Percentiles rank a stretch among this genome's conserved stretches.
Evolutionary conservation across 2,888 invertebrate species (phyloP).

Genomic region (Epirrita christyi): DNA sequence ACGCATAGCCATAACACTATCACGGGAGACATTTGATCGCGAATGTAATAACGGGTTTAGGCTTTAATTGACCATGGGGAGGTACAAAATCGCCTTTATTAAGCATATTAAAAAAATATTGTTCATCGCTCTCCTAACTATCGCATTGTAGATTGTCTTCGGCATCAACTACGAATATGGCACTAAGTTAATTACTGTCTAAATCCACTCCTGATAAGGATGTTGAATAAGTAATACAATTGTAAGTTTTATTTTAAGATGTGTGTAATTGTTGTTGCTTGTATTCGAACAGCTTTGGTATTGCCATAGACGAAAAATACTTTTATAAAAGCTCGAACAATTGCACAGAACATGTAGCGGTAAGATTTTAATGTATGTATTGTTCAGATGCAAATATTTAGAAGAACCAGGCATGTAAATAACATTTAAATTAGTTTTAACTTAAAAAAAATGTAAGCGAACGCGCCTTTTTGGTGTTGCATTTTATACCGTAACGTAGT

Average conservation of each 20-base stretch:
- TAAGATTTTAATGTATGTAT: conserved; percentile 83
- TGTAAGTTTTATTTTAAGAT: conserved; percentile 65
- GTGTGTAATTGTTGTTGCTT: conserved; percentile 80
- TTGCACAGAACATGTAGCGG: conserved; percentile 74
- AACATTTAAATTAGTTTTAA: conserved; percentile 58
- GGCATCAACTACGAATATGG: conserved; percentile 40
- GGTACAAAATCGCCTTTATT: conserved; percentile 32
- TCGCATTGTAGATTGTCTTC: conserved; percentile 31
- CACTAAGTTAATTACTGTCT: conserved; percentile 78
- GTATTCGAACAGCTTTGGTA: conserved; percentile 30
- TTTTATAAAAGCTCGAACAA: conserved; percentile 63
- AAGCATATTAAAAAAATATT: conserved; percentile 25
- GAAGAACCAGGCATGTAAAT: conserved; percentile 81
- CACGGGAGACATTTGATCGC: conserved; percentile 62
- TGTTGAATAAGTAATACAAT: conserved; percentile 63
- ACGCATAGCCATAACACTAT: conserved; percentile 30
- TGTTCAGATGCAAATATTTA: conserved; percentile 85
- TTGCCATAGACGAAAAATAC: conserved; percentile 56
- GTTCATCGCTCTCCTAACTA: conserved; percentile 46
- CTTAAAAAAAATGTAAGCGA: conserved; percentile 44
- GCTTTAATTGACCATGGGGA: conserved; percentile 73
- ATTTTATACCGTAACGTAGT: conserved; percentile 64
- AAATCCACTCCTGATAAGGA: conserved; percentile 75
- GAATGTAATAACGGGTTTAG: conserved; percentile 77
- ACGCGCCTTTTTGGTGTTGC: conserved; percentile 65